Percentiles rank a stretch among this genome's conserved stretches.
These are phyloP conservation scores for Phallusia fumigata DNA, from an alignment of 23 tunicate genomes.

Conservation along the genomic window DNA sequence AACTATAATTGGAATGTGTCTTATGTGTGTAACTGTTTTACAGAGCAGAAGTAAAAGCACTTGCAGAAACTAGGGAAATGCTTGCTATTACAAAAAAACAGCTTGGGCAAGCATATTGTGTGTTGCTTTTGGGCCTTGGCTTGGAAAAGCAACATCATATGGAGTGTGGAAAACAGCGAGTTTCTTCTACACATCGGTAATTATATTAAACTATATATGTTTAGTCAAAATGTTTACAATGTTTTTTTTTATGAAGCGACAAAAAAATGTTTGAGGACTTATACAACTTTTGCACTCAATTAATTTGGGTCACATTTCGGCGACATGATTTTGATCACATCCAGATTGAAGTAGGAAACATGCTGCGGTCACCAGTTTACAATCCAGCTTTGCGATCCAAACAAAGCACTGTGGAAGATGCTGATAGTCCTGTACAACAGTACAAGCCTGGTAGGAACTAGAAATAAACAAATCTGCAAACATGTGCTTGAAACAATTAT, in stretches of 20 bases:
- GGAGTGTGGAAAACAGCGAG: constrained; percentile 87
- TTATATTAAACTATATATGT: neutral
- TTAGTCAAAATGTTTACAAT: neutral
- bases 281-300: constrained; percentile 61
- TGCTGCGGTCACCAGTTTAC: constrained; percentile 79
- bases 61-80: constrained; percentile 52
- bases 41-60: constrained; percentile 73
- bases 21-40: neutral
- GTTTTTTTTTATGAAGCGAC: constrained; percentile 35
- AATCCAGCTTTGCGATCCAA: constrained; percentile 57
- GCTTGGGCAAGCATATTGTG: constrained; percentile 80
- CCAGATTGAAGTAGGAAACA: constrained; percentile 72
- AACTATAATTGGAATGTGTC: too few species aligned
- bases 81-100: constrained; percentile 53
- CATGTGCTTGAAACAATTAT: too few species aligned
- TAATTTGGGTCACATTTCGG: constrained; percentile 69
- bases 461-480: too few species aligned
- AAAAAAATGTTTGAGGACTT: constrained; percentile 81
- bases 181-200: constrained; percentile 75
- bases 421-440: neutral
- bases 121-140: constrained; percentile 65
- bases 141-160: constrained; percentile 83
- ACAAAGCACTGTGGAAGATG: neutral
- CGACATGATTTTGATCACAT: constrained; percentile 59
- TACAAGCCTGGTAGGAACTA: too few species aligned